phyloP scores from a whole-genome alignment of 2,797 vertebrate genomes.

The Chaetophractus vellerosus region DNA sequence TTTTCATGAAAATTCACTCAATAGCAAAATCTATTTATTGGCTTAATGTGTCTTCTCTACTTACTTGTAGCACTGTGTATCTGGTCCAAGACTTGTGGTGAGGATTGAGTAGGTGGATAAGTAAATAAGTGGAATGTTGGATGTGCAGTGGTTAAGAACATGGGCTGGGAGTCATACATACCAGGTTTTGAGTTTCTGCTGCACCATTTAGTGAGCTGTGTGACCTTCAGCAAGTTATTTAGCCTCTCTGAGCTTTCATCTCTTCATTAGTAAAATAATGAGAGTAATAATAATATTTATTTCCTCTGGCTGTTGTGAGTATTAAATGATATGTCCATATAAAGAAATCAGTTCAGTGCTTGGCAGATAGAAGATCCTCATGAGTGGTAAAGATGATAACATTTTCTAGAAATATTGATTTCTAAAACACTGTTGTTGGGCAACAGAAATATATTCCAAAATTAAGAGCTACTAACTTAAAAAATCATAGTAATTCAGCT shows the following conservation, averaged over 20 bases:
- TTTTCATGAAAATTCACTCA: not conserved
- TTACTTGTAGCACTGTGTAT: not conserved
- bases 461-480: conserved; percentile 21
- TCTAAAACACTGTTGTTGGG: not conserved
- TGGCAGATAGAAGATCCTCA: not conserved
- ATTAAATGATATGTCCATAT: not conserved
- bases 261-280: not conserved
- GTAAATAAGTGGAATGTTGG: conserved; percentile 22
- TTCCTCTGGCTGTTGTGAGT: not conserved
- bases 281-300: not conserved
- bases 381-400: not conserved
- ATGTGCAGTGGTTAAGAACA: not conserved
- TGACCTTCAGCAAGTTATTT: not conserved
- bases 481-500: not conserved
- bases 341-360: not conserved
- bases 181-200: not conserved
- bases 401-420: not conserved
- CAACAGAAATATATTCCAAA: not conserved
- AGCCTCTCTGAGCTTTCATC: not conserved
- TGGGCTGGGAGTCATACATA: not conserved
- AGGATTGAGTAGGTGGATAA: not conserved
- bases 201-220: not conserved
- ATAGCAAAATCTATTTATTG: conserved; percentile 6
- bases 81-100: not conserved
- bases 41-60: not conserved